These are phyloP conservation scores for Rhinogobio ventralis DNA, from an alignment of 2,797 vertebrate species.

Conservation along the genomic window DNA sequence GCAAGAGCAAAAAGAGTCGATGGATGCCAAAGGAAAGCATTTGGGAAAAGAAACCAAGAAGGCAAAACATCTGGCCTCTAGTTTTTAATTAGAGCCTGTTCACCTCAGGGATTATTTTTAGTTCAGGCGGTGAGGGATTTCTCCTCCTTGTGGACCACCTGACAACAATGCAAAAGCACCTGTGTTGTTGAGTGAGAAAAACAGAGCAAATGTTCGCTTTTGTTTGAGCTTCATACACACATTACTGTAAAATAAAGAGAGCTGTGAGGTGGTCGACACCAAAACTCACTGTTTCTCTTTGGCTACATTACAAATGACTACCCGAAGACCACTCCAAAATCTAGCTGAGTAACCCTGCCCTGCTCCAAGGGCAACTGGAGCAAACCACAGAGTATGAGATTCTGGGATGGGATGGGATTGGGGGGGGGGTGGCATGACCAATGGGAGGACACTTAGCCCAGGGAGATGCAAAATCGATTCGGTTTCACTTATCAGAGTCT, in stretches of 20 bases:
- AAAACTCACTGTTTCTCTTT: neutral
- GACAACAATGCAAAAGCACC: constrained; percentile 66
- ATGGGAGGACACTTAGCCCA: constrained; percentile 52
- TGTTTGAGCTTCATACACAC: neutral
- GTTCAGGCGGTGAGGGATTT: constrained; percentile 66
- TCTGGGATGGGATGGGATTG: constrained; percentile 1
- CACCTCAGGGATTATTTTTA: constrained; percentile 76
- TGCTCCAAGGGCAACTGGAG: constrained; percentile 35
- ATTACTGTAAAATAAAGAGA: neutral
- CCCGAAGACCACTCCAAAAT: constrained; percentile 36
- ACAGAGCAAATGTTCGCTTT: constrained; percentile 24
- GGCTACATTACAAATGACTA: constrained; percentile 33
- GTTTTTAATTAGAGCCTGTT: constrained; percentile 79
- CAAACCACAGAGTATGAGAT: constrained; percentile 52
- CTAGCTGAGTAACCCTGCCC: constrained; percentile 46
- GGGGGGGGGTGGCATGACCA: neutral
- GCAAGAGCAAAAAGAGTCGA: constrained; percentile 65
- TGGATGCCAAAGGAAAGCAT: constrained; percentile 74
- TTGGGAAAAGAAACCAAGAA: constrained; percentile 72
- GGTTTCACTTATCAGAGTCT: constrained; percentile 59
- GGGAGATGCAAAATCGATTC: constrained; percentile 63
- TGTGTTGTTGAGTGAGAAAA: constrained; percentile 47
- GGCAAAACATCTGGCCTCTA: constrained; percentile 81
- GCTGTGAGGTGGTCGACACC: neutral
- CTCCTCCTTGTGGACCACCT: constrained; percentile 68